Evolutionary conservation across 2,113 vertebrate genomes (phyloP), one percentile per base, ranked within the genome.

Genomic region (Psilopogon haemacephalus): DNA sequence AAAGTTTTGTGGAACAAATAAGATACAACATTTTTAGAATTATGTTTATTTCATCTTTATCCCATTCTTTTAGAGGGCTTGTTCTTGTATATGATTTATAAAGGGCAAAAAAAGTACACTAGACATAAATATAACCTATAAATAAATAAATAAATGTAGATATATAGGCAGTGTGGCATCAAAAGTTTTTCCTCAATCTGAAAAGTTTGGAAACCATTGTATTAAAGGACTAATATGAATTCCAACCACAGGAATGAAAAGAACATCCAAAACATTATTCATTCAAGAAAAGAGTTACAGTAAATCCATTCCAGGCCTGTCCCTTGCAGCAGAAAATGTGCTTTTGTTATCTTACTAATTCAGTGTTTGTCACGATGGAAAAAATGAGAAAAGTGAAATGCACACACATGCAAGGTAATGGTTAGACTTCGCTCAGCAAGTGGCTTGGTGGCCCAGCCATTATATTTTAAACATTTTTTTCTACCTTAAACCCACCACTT

Each of bases 131-230:
- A 30, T 33, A n/a, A 69, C 42, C 72, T 56, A 52, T 32, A 75
- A 71, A 60, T 52, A 46, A 74, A 26, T 55, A 28, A 30, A 55
- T 50, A 12, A n/a, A 14, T 40, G 2, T 21, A 42, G 5, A 2
- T 65, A 28, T 8, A 14, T 24, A 28, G 19, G 6, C 3, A 75
- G 12, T 20, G 7, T 0, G 0, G 12, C 12, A 19, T 40, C 21
- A 74, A 4, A 86, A 35, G 2, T 26, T 79, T 91, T 60, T 46
- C 15, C 30, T 78, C 5, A 0, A 58, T 13, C 8, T 80, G 52
- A 73, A 58, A 9, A 1, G 2, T 42, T 68, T 58, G 37, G 67
- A 76, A 58, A 82, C 9, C 2, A 0, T 15, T 60, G 9, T 72
- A 17, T 7, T 81, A 8, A 84, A 42, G 11, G 19, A 38, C 20